Evolutionary conservation across 1,140 invertebrate genomes (phyloP).

Genomic region (Solenopsis invicta): DNA sequence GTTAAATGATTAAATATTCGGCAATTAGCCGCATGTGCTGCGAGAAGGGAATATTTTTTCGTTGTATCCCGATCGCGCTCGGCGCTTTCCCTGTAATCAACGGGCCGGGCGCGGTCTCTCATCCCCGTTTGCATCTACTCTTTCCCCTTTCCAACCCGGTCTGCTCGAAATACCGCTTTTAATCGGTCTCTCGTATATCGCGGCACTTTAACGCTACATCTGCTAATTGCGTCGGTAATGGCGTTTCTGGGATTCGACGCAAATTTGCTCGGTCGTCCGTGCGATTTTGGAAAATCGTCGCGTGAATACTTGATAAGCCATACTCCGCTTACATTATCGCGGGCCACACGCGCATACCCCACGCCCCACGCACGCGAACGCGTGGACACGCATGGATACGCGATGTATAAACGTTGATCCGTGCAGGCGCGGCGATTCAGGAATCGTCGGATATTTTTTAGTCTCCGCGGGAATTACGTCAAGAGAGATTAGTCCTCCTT

Average conservation of each 20-base stretch:
- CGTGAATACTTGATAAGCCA: slow-evolving; percentile 65
- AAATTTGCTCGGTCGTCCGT: slow-evolving; percentile 59
- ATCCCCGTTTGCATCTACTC: background rate
- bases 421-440: slow-evolving; percentile 41
- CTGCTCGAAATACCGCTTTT: slow-evolving; percentile 57
- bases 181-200: slow-evolving; percentile 58
- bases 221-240: slow-evolving; percentile 62
- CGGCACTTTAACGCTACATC: slow-evolving; percentile 61
- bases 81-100: slow-evolving; percentile 52
- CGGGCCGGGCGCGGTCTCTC: slow-evolving; percentile 3
- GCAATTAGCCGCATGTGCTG: slow-evolving; percentile 43
- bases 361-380: too few species aligned
- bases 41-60: slow-evolving; percentile 41
- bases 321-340: slow-evolving; percentile 49
- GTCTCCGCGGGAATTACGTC: slow-evolving; percentile 33
- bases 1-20: slow-evolving; percentile 62
- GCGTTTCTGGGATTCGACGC: slow-evolving; percentile 62
- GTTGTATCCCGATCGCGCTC: slow-evolving; percentile 9
- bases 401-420: too few species aligned
- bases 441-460: slow-evolving; percentile 39
- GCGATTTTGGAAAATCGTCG: slow-evolving; percentile 64
- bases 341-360: background rate
- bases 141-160: too few species aligned
- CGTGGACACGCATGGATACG: background rate
- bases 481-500: slow-evolving; percentile 41